Evolutionary conservation across 2,888 invertebrate species (phyloP).

Genomic region (Microchrysa polita): DNA sequence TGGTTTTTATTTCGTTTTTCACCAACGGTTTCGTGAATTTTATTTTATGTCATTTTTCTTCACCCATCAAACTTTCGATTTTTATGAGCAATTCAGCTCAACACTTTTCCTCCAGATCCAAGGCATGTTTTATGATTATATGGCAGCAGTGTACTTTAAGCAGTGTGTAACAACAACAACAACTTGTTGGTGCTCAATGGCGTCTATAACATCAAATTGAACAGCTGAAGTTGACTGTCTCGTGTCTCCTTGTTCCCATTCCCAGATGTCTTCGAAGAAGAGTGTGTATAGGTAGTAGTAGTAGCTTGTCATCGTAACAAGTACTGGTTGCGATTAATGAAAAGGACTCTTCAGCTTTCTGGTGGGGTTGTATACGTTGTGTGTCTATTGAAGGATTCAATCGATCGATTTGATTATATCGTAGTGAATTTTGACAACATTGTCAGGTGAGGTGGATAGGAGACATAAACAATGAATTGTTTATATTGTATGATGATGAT

Average conservation of each 20-base stretch:
- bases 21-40: not conserved
- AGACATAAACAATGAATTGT: constrained; percentile 7
- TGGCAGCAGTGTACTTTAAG: too few relatives aligned
- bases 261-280: constrained; percentile 20
- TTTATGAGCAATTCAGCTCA: not conserved
- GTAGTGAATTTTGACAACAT: not conserved
- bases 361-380: too few relatives aligned
- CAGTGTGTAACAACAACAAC: constrained; percentile 15
- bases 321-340: constrained; percentile 8
- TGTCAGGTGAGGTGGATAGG: not conserved
- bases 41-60: not conserved
- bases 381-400: not conserved
- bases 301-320: constrained; percentile 8
- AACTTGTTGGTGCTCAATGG: constrained; percentile 16
- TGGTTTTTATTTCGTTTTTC: too few relatives aligned
- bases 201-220: constrained; percentile 18
- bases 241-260: constrained; percentile 20
- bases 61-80: not conserved
- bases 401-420: not conserved
- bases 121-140: too few relatives aligned
- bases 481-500: too few relatives aligned
- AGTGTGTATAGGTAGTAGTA: too few relatives aligned
- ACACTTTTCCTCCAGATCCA: too few relatives aligned
- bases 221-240: constrained; percentile 24
- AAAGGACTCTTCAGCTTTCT: constrained; percentile 8